Percentiles rank a stretch among this genome's conserved stretches.
Conservation (phyloP, 2,797 vertebrate genomes). For the Loriculus beryllinus region DNA sequence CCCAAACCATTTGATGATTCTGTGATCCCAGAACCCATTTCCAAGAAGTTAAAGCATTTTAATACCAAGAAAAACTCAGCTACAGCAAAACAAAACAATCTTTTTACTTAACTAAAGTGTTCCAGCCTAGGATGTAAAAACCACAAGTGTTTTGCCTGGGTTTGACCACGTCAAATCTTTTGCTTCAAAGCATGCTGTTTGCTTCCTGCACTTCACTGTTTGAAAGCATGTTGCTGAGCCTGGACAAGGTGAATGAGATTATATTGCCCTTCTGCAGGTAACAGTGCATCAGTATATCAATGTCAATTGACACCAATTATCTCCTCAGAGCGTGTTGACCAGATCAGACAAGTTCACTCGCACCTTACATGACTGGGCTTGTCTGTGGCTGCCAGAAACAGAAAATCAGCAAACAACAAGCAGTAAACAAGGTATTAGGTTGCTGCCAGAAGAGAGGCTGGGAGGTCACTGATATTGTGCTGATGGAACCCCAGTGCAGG, state of each 20-base stretch:
- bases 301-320: background rate
- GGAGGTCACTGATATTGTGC: background rate
- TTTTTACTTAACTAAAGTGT: background rate
- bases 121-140: background rate
- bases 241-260: background rate
- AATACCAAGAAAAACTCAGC: background rate
- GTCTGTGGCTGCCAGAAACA: background rate
- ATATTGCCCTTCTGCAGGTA: background rate
- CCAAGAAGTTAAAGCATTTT: background rate
- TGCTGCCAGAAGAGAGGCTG: background rate
- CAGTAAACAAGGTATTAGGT: background rate
- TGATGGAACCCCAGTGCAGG: rapidly evolving
- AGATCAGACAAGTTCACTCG: background rate
- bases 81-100: background rate
- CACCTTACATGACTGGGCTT: background rate
- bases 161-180: background rate
- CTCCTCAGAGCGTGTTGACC: background rate
- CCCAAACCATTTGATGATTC: background rate
- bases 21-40: background rate
- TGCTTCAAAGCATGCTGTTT: background rate
- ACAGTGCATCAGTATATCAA: background rate
- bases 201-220: background rate
- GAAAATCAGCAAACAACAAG: background rate
- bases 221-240: background rate
- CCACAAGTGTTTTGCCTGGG: background rate